phyloP scores from a whole-genome alignment of 2,113 vertebrate species.

The Alethe castanea region DNA sequence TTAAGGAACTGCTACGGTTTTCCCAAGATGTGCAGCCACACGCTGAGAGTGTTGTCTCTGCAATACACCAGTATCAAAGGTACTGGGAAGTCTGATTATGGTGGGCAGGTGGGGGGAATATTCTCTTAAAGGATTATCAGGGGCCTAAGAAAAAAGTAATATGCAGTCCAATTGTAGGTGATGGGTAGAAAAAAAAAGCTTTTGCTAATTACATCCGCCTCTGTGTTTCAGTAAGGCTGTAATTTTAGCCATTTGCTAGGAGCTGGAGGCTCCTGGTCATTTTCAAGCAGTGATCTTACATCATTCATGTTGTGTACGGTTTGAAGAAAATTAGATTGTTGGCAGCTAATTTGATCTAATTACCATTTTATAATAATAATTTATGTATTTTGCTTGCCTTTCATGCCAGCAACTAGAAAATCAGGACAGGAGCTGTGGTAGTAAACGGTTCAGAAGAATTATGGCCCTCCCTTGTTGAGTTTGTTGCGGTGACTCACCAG shows the following conservation, averaged over 20 bases:
- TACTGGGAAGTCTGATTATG: conserved; percentile 30
- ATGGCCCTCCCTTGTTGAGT: not conserved
- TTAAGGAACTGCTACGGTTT: conserved; percentile 84
- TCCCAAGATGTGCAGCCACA: conserved; percentile 77
- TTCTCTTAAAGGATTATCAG: not conserved
- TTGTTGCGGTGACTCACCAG: conserved; percentile 29
- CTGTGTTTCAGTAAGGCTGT: not conserved
- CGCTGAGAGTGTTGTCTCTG: conserved; percentile 78
- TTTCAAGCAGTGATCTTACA: not conserved
- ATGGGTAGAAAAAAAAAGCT: not conserved
- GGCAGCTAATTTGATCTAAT: conserved; percentile 17
- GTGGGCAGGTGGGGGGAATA: not conserved
- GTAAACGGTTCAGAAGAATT: conserved; percentile 40
- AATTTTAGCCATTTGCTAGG: not conserved
- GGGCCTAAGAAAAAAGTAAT: not conserved
- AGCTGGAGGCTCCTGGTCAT: not conserved
- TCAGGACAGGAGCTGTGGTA: not conserved
- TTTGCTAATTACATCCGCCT: not conserved
- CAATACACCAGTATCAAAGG: conserved; percentile 89
- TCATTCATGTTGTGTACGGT: not conserved
- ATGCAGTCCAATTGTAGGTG: not conserved
- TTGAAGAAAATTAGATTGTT: conserved; percentile 34
- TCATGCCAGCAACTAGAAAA: conserved; percentile 27
- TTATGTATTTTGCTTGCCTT: conserved; percentile 2
- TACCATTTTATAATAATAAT: conserved; percentile 6